These are phyloP conservation scores for Melanotaenia trifasciata DNA, from an alignment of 2,797 vertebrate species.

Conservation along the genomic window DNA sequence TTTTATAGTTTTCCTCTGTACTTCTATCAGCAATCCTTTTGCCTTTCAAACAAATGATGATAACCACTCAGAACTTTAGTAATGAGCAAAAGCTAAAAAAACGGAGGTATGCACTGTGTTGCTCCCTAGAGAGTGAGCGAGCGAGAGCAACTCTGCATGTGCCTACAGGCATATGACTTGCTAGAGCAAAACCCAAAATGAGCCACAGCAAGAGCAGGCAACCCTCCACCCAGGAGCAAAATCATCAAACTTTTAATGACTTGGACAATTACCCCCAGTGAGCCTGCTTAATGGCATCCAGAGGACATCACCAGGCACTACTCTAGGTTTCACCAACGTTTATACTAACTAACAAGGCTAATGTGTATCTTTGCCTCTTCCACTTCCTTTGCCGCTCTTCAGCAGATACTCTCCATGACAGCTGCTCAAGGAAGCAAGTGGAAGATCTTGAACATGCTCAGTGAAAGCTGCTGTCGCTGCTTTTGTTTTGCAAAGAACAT, in stretches of 20 bases:
- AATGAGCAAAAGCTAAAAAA: conserved; percentile 62
- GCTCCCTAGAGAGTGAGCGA: conserved; percentile 56
- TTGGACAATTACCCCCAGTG: conserved; percentile 86
- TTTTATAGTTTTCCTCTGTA: conserved; percentile 45
- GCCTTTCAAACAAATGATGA: conserved; percentile 75
- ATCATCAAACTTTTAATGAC: conserved; percentile 89
- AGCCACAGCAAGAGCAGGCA: conserved; percentile 81
- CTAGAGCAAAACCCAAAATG: conserved; percentile 80
- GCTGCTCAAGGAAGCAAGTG: conserved; percentile 36
- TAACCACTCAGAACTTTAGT: conserved; percentile 63
- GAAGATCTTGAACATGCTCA: conserved; percentile 29
- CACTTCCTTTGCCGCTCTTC: conserved; percentile 13
- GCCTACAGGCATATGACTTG: conserved; percentile 75
- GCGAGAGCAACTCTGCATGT: conserved; percentile 44
- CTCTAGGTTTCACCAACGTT: conserved; percentile 57
- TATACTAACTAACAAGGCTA: conserved; percentile 54
- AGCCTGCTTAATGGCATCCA: conserved; percentile 84
- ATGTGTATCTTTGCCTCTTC: conserved; percentile 43
- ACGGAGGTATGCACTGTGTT: conserved; percentile 46
- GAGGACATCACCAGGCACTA: conserved; percentile 79
- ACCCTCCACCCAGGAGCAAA: conserved; percentile 83
- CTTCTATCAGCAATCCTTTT: conserved; percentile 60
- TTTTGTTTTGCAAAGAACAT: conserved; percentile 44
- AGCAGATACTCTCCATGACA: conserved; percentile 27
- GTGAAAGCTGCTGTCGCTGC: conserved; percentile 34